Evolutionary conservation across 2,113 vertebrate species (phyloP).

Genomic region (Myodes glareolus): DNA sequence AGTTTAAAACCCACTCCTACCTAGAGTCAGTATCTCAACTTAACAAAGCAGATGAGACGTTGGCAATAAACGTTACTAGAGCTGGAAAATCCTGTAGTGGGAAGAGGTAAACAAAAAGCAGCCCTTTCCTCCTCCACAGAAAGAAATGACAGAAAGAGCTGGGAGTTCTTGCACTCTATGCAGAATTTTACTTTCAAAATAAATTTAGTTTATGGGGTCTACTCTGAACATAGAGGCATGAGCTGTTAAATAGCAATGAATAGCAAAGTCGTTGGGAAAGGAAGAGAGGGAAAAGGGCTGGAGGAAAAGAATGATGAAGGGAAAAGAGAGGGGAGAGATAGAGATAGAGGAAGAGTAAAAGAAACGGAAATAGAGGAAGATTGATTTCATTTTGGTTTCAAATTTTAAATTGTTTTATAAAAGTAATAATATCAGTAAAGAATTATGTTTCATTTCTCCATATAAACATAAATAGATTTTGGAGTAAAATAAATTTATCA

Average conservation of each 20-base stretch:
- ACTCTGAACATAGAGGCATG: background rate
- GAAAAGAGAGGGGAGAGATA: too few relatives aligned
- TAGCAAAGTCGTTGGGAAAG: background rate
- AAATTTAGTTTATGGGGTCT: background rate
- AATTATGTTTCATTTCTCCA: background rate
- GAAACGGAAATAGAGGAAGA: background rate
- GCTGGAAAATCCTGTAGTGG: background rate
- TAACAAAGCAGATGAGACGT: background rate
- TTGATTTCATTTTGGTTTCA: conserved; percentile 20
- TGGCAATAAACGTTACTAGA: background rate
- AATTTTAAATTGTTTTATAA: background rate
- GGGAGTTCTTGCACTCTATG: background rate
- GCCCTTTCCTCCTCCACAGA: background rate
- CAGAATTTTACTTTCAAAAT: background rate
- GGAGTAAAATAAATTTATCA: background rate
- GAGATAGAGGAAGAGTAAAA: background rate
- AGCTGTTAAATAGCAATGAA: background rate
- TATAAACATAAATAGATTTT: background rate
- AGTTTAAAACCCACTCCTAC: background rate
- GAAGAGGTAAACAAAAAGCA: background rate
- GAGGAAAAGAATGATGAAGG: background rate
- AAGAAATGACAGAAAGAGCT: background rate
- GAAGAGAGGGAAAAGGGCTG: background rate
- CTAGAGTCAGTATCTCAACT: background rate
- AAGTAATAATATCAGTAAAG: conserved; percentile 1